Evolutionary conservation across 92 coral and sea anemone genomes (phyloP).

Genomic region (Siderastrea radians): DNA sequence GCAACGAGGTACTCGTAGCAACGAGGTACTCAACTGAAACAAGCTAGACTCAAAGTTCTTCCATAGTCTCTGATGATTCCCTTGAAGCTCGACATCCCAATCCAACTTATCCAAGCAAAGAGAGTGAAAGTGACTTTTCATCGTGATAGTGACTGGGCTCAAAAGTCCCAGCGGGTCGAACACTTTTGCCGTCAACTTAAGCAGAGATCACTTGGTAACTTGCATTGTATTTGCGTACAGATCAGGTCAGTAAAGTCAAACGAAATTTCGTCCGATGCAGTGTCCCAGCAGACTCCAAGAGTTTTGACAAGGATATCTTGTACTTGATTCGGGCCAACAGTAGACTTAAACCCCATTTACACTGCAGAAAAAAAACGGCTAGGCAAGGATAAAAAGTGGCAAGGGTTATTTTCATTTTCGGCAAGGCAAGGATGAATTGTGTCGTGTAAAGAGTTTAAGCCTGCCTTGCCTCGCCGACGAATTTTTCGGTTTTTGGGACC

Average conservation of each 20-base stretch:
- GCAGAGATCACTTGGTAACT: constrained; percentile 75
- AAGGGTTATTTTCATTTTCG: no score
- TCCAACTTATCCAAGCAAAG: constrained; percentile 65
- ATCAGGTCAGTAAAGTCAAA: constrained; percentile 52
- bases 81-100: constrained; percentile 76
- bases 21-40: constrained; percentile 29
- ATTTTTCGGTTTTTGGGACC: no score
- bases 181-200: constrained; percentile 74
- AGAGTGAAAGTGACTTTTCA: constrained; percentile 59
- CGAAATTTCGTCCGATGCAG: constrained; percentile 40
- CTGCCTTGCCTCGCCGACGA: no score
- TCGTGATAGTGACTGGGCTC: constrained; percentile 66
- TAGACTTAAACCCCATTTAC: no score
- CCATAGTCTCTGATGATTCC: constrained; percentile 55
- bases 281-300: constrained; percentile 30
- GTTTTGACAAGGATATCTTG: constrained; percentile 25
- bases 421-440: no score
- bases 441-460: no score
- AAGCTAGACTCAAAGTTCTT: constrained; percentile 51
- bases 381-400: no score
- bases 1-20: constrained; percentile 68
- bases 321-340: constrained; percentile 17
- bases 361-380: no score
- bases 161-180: constrained; percentile 83
- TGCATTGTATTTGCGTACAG: constrained; percentile 48